These are phyloP conservation scores for Proisotoma minuta DNA, from an alignment of 2,888 invertebrate genomes.

Conservation along the genomic window DNA sequence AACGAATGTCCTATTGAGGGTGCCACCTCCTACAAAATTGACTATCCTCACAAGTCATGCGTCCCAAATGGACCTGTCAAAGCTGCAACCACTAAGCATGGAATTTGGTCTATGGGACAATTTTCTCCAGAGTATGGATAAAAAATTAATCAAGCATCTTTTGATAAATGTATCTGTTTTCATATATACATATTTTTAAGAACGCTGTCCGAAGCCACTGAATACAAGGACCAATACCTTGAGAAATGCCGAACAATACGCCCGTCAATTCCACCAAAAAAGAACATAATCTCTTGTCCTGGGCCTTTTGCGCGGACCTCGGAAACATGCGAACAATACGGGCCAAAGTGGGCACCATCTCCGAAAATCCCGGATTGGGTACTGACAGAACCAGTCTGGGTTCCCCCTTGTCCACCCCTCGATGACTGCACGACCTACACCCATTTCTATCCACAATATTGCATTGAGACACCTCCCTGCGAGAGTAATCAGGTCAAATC, in stretches of 20 bases:
- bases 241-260: slow-evolving; percentile 25
- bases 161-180: neutral
- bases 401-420: slow-evolving; percentile 33
- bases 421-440: slow-evolving; percentile 44
- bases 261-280: neutral
- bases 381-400: slow-evolving; percentile 31
- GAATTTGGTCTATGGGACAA: slow-evolving; percentile 39
- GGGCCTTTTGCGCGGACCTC: slow-evolving; percentile 30
- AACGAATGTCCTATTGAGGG: slow-evolving; percentile 41
- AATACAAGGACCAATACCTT: slow-evolving; percentile 19
- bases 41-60: slow-evolving; percentile 35
- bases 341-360: slow-evolving; percentile 23
- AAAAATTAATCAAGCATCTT: neutral
- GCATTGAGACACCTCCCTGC: no score
- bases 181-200: no score
- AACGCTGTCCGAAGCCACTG: slow-evolving; percentile 26
- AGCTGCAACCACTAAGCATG: slow-evolving; percentile 30
- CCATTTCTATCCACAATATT: slow-evolving; percentile 38
- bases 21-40: slow-evolving; percentile 34
- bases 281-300: slow-evolving; percentile 21
- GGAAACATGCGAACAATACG: slow-evolving; percentile 30
- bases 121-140: slow-evolving; percentile 35
- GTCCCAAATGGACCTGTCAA: slow-evolving; percentile 39
- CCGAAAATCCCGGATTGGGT: slow-evolving; percentile 36
- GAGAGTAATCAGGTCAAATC: slow-evolving; percentile 13